phyloP scores from a whole-genome alignment of 2,113 vertebrate species.

The Helogale parvula region DNA sequence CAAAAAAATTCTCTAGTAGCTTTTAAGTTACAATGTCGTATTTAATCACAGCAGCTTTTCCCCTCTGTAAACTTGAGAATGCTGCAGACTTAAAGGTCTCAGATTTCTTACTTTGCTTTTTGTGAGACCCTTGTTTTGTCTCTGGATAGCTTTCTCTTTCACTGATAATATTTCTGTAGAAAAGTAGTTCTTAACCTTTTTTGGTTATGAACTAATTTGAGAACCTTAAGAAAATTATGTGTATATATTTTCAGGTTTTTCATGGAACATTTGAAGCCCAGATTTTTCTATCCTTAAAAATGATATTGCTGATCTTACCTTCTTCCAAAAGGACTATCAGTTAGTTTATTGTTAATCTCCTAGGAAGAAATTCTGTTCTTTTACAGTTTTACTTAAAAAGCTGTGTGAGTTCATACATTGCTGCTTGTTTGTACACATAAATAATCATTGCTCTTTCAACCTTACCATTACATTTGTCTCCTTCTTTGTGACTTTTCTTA shows the following conservation, averaged over 20 bases:
- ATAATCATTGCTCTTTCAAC: not conserved
- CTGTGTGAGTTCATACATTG: not conserved
- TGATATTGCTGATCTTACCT: not conserved
- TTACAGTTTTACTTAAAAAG: not conserved
- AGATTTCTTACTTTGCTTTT: slow-evolving; percentile 10
- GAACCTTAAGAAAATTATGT: slow-evolving; percentile 19
- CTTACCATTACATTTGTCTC: not conserved
- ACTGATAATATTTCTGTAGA: slow-evolving; percentile 4
- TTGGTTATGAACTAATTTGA: not conserved
- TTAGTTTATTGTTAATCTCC: not conserved
- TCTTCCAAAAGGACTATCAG: not conserved
- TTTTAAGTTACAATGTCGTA: not conserved
- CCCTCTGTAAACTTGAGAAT: not conserved
- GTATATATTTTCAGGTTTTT: not conserved
- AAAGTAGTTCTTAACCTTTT: not conserved
- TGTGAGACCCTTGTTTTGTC: not conserved
- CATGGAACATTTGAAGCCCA: not conserved
- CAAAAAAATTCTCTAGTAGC: not conserved
- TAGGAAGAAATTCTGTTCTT: slow-evolving; percentile 1
- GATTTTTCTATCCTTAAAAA: not conserved
- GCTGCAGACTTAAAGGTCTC: not conserved
- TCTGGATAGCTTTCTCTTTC: slow-evolving; percentile 5
- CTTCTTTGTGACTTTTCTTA: not conserved
- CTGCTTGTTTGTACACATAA: not conserved
- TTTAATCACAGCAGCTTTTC: not conserved